phyloP scores from a whole-genome alignment of 2,888 invertebrate genomes.

The Neoascia interrupta region DNA sequence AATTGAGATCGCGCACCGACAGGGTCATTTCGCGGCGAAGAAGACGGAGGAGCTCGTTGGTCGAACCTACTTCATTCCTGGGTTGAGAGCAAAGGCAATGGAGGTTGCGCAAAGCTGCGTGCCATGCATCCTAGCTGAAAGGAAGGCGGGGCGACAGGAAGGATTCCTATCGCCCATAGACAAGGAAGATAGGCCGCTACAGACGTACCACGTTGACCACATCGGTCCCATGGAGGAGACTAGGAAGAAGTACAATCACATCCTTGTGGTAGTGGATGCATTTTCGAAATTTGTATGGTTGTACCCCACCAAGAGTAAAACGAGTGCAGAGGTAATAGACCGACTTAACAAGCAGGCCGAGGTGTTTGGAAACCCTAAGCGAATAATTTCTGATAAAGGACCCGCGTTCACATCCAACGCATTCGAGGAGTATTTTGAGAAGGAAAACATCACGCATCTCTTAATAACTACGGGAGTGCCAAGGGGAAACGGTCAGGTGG shows the following conservation, averaged over 20 bases:
- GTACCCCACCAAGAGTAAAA: conserved; percentile 71
- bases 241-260: conserved; percentile 69
- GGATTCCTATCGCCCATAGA: not conserved
- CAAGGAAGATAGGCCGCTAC: conserved; percentile 1
- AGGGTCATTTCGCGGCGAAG: conserved; percentile 32
- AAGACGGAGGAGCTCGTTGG: conserved; percentile 10
- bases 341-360: conserved; percentile 72
- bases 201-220: conserved; percentile 43
- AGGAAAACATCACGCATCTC: not conserved
- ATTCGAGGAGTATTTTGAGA: conserved; percentile 37
- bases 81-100: conserved; percentile 24
- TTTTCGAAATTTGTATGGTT: conserved; percentile 75
- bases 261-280: conserved; percentile 73
- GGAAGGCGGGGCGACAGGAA: conserved; percentile 14
- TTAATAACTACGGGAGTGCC: conserved; percentile 12
- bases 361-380: conserved; percentile 74
- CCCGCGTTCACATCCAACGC: conserved; percentile 75
- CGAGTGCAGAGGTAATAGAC: conserved; percentile 72
- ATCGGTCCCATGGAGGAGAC: conserved; percentile 24
- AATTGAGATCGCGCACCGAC: conserved; percentile 14
- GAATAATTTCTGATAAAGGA: conserved; percentile 74
- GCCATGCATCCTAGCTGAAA: conserved; percentile 5
- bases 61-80: conserved; percentile 11
- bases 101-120: not conserved
- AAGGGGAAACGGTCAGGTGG: conserved; percentile 1